A percentile compares a stretch with the other conserved stretches of the same genome.
These are phyloP conservation scores for Nibea coibor DNA, from an alignment of 2,113 vertebrate species.

Conservation along the genomic window DNA sequence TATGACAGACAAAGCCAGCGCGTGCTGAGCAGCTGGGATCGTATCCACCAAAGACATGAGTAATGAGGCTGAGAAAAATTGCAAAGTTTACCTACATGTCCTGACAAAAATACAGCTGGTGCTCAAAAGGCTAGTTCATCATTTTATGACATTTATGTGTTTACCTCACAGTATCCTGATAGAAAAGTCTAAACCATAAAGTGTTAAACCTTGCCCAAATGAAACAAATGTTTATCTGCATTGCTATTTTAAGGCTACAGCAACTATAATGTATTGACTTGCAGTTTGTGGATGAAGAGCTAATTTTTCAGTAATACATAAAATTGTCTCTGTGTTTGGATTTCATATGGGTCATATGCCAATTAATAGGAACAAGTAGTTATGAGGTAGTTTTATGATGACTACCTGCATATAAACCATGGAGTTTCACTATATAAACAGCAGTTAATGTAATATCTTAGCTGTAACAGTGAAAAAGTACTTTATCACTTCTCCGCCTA, in stretches of 20 bases:
- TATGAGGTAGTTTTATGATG: no score
- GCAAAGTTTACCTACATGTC: constrained; percentile 6
- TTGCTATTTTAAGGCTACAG: neutral
- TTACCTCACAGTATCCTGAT: constrained; percentile 4
- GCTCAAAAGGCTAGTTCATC: constrained; percentile 26
- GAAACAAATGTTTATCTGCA: neutral
- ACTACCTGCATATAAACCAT: neutral
- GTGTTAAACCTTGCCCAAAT: constrained; percentile 5
- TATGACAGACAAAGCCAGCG: neutral
- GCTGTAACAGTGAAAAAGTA: neutral
- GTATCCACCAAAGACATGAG: neutral
- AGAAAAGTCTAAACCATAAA: constrained; percentile 13
- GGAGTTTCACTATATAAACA: neutral
- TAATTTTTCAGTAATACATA: neutral
- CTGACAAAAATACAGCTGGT: constrained; percentile 23
- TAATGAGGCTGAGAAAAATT: constrained; percentile 22
- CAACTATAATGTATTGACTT: neutral
- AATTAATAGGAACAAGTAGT: no score
- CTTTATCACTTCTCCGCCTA: neutral
- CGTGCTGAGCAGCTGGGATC: neutral
- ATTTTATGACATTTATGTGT: constrained; percentile 34
- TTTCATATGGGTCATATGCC: neutral
- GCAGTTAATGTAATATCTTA: neutral
- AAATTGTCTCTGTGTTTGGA: neutral
- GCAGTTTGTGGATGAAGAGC: neutral